Evolutionary conservation across 2,888 invertebrate species (phyloP).

Genomic region (Eupithecia centaureata): DNA sequence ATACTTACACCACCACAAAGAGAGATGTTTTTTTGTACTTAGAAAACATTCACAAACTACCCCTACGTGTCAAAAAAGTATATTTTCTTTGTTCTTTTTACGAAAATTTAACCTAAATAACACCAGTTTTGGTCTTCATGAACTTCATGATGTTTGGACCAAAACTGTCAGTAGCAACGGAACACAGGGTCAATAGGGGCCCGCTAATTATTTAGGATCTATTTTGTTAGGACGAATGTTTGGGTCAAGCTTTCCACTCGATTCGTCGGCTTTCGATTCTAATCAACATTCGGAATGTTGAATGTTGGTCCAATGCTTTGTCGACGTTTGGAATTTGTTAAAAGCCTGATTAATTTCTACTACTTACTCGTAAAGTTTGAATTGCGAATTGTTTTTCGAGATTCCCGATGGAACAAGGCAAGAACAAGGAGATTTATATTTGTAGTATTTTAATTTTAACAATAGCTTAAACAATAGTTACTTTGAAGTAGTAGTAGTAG

Average conservation of each 20-base stretch:
- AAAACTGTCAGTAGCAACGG: constrained; percentile 15
- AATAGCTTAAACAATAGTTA: too few relatives aligned
- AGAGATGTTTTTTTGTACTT: too few relatives aligned
- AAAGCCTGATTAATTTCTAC: constrained; percentile 36
- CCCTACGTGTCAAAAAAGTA: too few relatives aligned
- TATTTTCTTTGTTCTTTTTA: too few relatives aligned
- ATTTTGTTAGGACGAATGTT: constrained; percentile 76
- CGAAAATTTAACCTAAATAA: too few relatives aligned
- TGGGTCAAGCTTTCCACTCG: constrained; percentile 66
- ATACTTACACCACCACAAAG: too few relatives aligned
- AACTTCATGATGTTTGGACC: neutral
- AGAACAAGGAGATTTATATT: neutral
- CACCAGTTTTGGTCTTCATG: neutral
- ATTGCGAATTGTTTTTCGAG: neutral
- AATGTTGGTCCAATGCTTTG: constrained; percentile 28
- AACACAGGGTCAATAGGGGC: constrained; percentile 42
- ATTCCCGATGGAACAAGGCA: too few relatives aligned
- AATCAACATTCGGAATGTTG: constrained; percentile 45
- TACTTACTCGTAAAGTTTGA: constrained; percentile 13
- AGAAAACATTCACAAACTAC: too few relatives aligned
- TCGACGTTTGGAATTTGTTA: constrained; percentile 29
- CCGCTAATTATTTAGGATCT: constrained; percentile 75
- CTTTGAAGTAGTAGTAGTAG: too few relatives aligned
- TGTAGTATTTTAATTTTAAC: neutral
- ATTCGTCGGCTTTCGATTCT: constrained; percentile 61